Evolutionary conservation across 2,797 vertebrate genomes (phyloP), one percentile per base, ranked within the genome.

Genomic region (Adelosebastes latens): DNA sequence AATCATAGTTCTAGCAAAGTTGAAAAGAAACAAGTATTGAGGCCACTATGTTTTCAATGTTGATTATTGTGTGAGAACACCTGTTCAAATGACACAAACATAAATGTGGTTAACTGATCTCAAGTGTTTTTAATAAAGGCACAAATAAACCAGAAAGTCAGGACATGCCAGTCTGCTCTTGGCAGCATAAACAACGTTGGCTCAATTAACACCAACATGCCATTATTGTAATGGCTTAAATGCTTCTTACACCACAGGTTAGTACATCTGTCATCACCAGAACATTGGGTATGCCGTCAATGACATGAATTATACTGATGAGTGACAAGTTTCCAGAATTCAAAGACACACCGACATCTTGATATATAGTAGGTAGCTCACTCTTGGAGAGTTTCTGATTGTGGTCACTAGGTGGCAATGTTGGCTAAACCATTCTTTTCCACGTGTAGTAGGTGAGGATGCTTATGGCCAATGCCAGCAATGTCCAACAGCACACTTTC

Each of bases 401-500:
- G n/a, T 39, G 22, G 9, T 11, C 92, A 87, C 64, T 53, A 86
- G 93, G 63, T 85, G 88, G 87, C 65, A 73, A 66, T 88, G 82
- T 88, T 75, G 67, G 59, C 80, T 82, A 95, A 67, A 67, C 2
- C 34, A 75, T 80, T 73, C 65, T 90, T 82, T 91, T 95, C 93
- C 92, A 95, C 3, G 93, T 5, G 42, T 71, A 85, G 72, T 94
- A 95, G 58, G 76, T 53, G 11, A 95, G 46, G 59, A 93, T 94
- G 77, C 91, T 82, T 1, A 72, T 32, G 53, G 88, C 46, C 46
- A 96, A 68, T 6, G 89, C 69, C n/a, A 95, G 64, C 63, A 96
- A 85, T 27, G 92, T 93, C 93, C 93, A 94, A 8, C 89, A 90
- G 79, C 96, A 96, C 58, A 90, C 85, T 16, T 13, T 87, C 86